Base-by-base conservation (phyloP, 2,797 vertebrate species). In the Diglossa cyanea region DNA sequence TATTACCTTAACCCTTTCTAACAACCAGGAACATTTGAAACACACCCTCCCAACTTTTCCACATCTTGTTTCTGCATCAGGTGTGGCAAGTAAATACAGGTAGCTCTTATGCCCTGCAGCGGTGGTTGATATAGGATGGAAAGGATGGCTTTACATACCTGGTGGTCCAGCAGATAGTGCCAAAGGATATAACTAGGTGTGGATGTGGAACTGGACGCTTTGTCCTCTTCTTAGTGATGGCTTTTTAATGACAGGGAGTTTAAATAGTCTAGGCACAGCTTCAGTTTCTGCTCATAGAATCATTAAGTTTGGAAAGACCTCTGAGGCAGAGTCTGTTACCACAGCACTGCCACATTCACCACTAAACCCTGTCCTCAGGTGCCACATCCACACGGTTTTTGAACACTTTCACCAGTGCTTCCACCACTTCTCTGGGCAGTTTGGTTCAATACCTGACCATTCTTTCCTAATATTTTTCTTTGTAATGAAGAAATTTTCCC, bases 291-390 rank as follows among this genome's bases (percentile, higher is more conserved):
- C 12, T 57, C 28, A 39, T 18, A 16, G 33, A 31, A 35, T 40
- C 0, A 0, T 24, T 53, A 31, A 2, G 7, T 16, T 60, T 60
- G 57, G 39, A 39, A 57, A 39, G 37, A 30, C 9, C 17, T 30
- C 35, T 33, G 50, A 39, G 31, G 13, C 33, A 24, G 40, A 40
- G 55, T 42, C 47, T 47, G 35, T 37, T 63, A 33, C 18, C 5
- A 2, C 11, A 44, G 13, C 48, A 18, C 7, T 62, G 31, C 37
- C 28, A 40, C 0, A 0, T 55, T 44, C 31, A 40, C 31, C 40
- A 42, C 15, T 35, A 54, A 67, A 48, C 35, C 5, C 0, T 57
- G 11, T 44, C 28, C 11, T 19, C 44, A 44, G 5, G 16, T 42
- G 37, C 19, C 37, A 16, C 37, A 50, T n/a, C 35, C 13, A 33